Evolutionary conservation across 1,140 invertebrate species (phyloP).

Genomic region (Pollicipes pollicipes): DNA sequence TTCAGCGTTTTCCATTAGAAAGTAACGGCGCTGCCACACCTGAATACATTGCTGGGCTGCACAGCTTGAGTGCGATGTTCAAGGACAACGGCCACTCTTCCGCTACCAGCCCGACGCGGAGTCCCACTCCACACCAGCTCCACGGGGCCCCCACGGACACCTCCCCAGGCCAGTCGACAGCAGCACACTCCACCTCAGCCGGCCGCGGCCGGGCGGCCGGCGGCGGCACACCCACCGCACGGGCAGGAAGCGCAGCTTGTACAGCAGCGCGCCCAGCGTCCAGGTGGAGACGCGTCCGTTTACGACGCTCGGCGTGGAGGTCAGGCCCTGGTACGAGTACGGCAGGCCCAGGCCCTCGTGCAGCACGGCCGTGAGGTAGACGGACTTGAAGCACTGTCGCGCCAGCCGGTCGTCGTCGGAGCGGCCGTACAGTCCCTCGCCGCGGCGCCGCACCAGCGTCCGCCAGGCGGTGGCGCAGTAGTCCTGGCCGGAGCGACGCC

Average conservation of each 20-base stretch:
- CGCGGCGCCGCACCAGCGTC: constrained; percentile 23
- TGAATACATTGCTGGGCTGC: too few species aligned
- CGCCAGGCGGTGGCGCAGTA: constrained; percentile 26
- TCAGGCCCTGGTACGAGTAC: constrained; percentile 26
- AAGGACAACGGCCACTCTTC: too few species aligned
- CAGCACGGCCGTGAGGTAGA: constrained; percentile 34
- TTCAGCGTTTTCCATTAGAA: too few species aligned
- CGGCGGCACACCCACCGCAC: constrained; percentile 16
- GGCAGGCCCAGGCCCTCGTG: constrained; percentile 37
- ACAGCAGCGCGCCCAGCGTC: constrained; percentile 37
- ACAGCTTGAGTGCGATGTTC: too few species aligned
- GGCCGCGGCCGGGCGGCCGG: too few species aligned
- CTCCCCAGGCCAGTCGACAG: too few species aligned
- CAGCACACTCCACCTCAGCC: too few species aligned
- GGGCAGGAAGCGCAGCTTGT: constrained; percentile 34
- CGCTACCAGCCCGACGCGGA: too few species aligned
- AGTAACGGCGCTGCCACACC: too few species aligned
- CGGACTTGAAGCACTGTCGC: constrained; percentile 37
- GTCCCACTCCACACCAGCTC: too few species aligned
- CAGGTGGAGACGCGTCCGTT: constrained; percentile 36
- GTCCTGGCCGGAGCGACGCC: constrained; percentile 17
- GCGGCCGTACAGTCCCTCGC: constrained; percentile 28
- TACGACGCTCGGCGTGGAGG: constrained; percentile 29
- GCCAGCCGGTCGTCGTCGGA: constrained; percentile 29
- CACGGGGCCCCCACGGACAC: too few species aligned